These are phyloP conservation scores for Drosophila subsilvestris DNA, from an alignment of 2,888 invertebrate genomes.

Conservation along the genomic window DNA sequence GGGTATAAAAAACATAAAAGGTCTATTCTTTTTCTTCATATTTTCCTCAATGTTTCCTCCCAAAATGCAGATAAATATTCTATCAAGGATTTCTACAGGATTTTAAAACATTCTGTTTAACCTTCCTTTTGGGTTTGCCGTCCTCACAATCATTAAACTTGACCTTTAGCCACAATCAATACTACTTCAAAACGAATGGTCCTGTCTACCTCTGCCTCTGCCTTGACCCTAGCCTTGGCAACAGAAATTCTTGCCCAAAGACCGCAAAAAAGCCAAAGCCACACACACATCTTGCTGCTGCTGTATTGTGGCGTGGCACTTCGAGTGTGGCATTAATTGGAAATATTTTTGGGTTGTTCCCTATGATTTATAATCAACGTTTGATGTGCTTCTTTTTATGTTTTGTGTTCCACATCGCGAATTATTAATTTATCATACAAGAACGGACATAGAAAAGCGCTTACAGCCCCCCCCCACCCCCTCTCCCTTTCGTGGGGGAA, in stretches of 20 bases:
- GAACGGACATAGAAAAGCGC: constrained; percentile 65
- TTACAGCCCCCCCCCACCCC: constrained; percentile 52
- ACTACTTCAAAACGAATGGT: neutral
- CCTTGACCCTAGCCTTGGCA: constrained; percentile 21
- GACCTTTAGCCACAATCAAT: neutral
- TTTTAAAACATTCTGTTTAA: neutral
- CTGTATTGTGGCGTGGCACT: constrained; percentile 8
- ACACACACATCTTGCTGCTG: constrained; percentile 16
- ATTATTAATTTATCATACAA: constrained; percentile 62
- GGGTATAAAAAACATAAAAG: too few relatives aligned
- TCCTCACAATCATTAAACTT: neutral
- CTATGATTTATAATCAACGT: constrained; percentile 71
- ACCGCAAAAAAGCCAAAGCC: constrained; percentile 13
- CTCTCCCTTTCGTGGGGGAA: constrained; percentile 25
- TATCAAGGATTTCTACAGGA: too few relatives aligned
- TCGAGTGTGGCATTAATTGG: constrained; percentile 47
- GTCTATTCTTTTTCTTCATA: too few relatives aligned
- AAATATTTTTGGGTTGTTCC: constrained; percentile 40
- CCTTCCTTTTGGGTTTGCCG: neutral
- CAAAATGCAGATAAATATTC: too few relatives aligned
- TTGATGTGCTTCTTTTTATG: constrained; percentile 73
- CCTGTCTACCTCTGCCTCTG: neutral
- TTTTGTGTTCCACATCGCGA: constrained; percentile 49
- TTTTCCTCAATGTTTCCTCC: too few relatives aligned
- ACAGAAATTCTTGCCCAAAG: constrained; percentile 32